phyloP scores from a whole-genome alignment of 2,888 invertebrate genomes.

The Amphipoea oculea region DNA sequence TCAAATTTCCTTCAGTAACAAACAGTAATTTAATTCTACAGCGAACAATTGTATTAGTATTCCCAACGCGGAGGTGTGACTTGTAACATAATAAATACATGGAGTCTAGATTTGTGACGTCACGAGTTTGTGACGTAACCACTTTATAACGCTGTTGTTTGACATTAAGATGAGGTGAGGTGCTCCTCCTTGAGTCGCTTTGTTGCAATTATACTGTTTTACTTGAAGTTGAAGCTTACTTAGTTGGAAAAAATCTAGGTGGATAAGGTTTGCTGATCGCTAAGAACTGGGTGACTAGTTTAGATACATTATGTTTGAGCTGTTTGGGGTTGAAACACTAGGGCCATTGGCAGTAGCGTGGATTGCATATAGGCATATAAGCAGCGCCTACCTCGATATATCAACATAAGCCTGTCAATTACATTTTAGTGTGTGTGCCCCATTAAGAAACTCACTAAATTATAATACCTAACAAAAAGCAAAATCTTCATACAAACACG shows the following conservation, averaged over 20 bases:
- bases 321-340: too few species aligned
- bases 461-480: too few species aligned
- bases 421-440: too few species aligned
- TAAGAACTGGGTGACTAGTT: not conserved
- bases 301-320: too few species aligned
- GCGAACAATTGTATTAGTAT: slow-evolving; percentile 35
- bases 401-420: too few species aligned
- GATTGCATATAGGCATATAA: too few species aligned
- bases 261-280: not conserved
- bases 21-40: slow-evolving; percentile 46
- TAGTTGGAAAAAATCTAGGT: not conserved
- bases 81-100: slow-evolving; percentile 26
- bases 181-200: not conserved
- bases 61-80: slow-evolving; percentile 19
- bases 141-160: slow-evolving; percentile 21
- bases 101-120: slow-evolving; percentile 45
- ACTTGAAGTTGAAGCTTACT: not conserved
- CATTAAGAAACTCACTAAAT: too few species aligned
- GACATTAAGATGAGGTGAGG: not conserved
- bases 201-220: not conserved
- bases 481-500: too few species aligned
- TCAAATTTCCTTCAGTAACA: slow-evolving; percentile 41
- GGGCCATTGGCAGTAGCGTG: too few species aligned
- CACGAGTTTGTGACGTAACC: slow-evolving; percentile 24
- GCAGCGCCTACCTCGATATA: too few species aligned